Evolutionary conservation across 2,888 invertebrate species (phyloP).

Genomic region (Rhingia campestris): DNA sequence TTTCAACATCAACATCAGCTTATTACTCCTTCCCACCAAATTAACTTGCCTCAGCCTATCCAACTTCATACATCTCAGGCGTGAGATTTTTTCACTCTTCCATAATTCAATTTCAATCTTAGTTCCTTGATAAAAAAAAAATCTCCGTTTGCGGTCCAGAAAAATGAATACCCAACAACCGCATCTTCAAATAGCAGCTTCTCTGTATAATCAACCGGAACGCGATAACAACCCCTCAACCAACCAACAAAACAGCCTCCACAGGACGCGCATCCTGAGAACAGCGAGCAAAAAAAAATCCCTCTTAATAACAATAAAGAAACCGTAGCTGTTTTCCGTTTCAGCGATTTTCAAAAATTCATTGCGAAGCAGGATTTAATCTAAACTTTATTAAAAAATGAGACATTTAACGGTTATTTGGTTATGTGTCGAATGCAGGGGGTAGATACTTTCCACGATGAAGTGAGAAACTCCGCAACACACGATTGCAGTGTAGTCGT

Average conservation of each 20-base stretch:
- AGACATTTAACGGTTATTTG: conserved; percentile 74
- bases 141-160: conserved; percentile 53
- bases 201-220: conserved; percentile 67
- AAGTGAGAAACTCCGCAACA: conserved; percentile 9
- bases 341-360: conserved; percentile 65
- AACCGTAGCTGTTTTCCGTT: conserved; percentile 64
- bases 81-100: conserved; percentile 13
- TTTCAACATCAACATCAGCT: neutral
- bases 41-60: conserved; percentile 28
- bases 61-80: conserved; percentile 41
- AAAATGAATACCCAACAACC: conserved; percentile 67
- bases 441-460: conserved; percentile 12
- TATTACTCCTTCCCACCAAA: conserved; percentile 20
- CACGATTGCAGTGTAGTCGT: conserved; percentile 32
- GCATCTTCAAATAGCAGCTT: conserved; percentile 60
- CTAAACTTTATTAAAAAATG: conserved; percentile 74
- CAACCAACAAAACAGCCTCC: conserved; percentile 6
- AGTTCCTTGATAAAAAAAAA: conserved; percentile 6
- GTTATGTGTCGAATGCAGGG: conserved; percentile 39
- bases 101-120: conserved; percentile 60
- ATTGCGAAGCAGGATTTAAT: conserved; percentile 68
- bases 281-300: conserved; percentile 3
- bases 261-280: conserved; percentile 13
- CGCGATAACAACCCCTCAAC: conserved; percentile 54
- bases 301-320: conserved; percentile 64